Conservation (phyloP, 2,888 invertebrate species). For the Agrenia bidenticulata region DNA sequence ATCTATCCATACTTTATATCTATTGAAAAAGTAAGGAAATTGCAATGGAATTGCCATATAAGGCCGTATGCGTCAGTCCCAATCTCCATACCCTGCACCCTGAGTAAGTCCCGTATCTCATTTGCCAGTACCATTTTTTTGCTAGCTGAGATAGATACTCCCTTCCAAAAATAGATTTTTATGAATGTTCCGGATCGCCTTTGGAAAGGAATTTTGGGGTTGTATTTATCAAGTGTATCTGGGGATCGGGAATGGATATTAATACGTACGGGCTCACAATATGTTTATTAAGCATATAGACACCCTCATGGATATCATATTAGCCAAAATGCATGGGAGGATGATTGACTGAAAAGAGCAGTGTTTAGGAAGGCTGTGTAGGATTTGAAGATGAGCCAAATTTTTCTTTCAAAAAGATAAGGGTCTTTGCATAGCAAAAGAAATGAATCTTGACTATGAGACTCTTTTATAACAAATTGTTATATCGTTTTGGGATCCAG, state of each 20-base stretch:
- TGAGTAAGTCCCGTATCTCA: background rate
- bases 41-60: background rate
- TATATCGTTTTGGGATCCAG: background rate
- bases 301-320: no score
- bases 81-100: no score
- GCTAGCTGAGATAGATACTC: no score
- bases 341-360: background rate
- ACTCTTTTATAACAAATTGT: background rate
- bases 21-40: background rate
- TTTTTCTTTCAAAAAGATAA: no score
- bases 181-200: no score
- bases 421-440: background rate
- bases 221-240: no score
- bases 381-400: background rate
- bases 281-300: no score
- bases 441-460: background rate
- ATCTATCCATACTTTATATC: background rate
- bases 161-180: no score
- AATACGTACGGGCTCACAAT: no score
- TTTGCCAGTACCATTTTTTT: background rate
- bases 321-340: background rate
- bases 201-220: no score
- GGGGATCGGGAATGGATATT: no score
- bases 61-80: no score
- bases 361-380: background rate